Percentiles rank a stretch among this genome's conserved stretches.
phyloP scores from a whole-genome alignment of 2,888 invertebrate species.

The Lysandra coridon region DNA sequence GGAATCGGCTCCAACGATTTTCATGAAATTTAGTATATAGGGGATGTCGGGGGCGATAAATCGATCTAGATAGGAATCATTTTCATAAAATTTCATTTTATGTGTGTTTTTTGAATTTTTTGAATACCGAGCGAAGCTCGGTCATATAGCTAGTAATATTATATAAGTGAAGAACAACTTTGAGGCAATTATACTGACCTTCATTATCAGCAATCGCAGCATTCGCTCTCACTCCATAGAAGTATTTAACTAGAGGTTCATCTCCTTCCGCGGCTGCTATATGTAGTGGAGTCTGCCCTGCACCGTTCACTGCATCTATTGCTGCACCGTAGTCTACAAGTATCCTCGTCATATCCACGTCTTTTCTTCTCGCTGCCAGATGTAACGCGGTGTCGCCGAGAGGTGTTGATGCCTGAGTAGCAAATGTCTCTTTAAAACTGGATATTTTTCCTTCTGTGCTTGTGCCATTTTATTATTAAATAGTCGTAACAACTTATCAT shows the following conservation, averaged over 20 bases:
- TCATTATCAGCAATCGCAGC: conserved; percentile 97
- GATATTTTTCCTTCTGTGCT: background rate
- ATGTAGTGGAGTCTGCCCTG: conserved; percentile 97
- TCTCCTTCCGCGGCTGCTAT: conserved; percentile 98
- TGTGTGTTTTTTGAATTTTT: too few relatives aligned
- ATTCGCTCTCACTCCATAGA: conserved; percentile 96
- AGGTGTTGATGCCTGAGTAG: conserved; percentile 84
- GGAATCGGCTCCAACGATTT: too few relatives aligned
- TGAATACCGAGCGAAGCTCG: too few relatives aligned
- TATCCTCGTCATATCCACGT: conserved; percentile 95
- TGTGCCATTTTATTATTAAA: background rate
- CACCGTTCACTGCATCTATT: conserved; percentile 95
- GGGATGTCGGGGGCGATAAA: too few relatives aligned
- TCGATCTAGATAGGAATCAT: too few relatives aligned
- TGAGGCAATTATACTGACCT: conserved; percentile 65
- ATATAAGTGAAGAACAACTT: background rate
- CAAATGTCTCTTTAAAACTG: background rate
- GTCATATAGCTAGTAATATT: background rate
- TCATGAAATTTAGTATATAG: too few relatives aligned
- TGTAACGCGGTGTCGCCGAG: conserved; percentile 97
- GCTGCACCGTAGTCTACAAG: conserved; percentile 95
- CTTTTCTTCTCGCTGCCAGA: conserved; percentile 94
- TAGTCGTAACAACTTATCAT: background rate
- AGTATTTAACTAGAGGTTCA: conserved; percentile 95
- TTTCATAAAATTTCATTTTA: too few relatives aligned